A percentile compares a stretch with the other conserved stretches of the same genome.
Evolutionary conservation across 2,113 vertebrate genomes (phyloP).

Genomic region (Edolisoma coerulescens): DNA sequence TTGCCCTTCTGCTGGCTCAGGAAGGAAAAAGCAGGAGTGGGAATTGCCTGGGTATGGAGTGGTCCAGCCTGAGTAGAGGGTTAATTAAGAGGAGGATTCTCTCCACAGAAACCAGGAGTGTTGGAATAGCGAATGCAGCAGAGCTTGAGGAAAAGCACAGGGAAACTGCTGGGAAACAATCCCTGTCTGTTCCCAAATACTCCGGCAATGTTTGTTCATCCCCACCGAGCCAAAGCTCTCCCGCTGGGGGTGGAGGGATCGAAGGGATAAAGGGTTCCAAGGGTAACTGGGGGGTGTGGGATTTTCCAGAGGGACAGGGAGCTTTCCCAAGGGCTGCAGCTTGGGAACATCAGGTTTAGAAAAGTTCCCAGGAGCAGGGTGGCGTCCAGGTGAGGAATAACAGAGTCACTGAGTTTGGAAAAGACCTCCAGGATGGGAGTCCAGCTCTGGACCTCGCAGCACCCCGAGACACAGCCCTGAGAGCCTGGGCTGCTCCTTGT

Average conservation of each 20-base stretch:
- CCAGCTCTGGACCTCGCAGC: neutral
- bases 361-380: fast-evolving
- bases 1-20: neutral
- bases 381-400: neutral
- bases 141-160: neutral
- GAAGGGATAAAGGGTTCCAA: neutral
- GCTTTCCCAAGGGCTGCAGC: too few relatives aligned
- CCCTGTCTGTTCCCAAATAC: neutral
- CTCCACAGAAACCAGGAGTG: neutral
- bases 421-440: neutral
- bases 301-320: neutral
- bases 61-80: neutral
- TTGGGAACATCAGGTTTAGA: neutral
- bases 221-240: fast-evolving
- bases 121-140: neutral
- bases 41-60: neutral
- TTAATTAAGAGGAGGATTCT: neutral
- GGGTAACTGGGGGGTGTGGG: neutral
- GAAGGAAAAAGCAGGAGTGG: neutral
- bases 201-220: neutral
- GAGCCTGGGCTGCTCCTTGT: neutral
- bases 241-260: fast-evolving
- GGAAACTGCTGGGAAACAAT: neutral
- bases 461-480: neutral
- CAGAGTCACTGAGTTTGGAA: neutral